Base-by-base conservation (phyloP, 2,888 invertebrate genomes). In the Gymnosoma rotundatum region DNA sequence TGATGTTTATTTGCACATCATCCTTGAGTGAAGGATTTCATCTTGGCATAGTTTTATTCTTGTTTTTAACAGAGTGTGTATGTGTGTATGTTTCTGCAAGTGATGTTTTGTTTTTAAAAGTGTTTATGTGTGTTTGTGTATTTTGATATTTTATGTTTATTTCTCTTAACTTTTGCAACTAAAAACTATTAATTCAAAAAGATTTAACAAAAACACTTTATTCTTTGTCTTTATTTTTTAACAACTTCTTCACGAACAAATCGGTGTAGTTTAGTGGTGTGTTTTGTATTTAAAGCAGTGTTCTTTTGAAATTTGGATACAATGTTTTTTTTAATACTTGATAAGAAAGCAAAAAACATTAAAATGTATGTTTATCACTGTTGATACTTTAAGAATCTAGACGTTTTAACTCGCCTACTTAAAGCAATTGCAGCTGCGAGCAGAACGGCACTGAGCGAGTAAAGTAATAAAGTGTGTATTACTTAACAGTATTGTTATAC, bases 11-110 rank as follows among this genome's bases (percentile, higher is more conserved):
- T 70, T 81, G 72, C 58, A 67, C 79, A 73, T 79, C 75, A 79
- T 83, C 79, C 83, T 83, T 83, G 79, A 72, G 70, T 61, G 48
- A 79, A 83, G 75, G 63, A 67, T 58, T 69, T 75, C 78, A 80
- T 80, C 76, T 80, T 84, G 83, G 84, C 84, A 81, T 74, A 84
- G 64, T 84, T 84, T 78, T 42, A 18, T 66, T 73, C 9, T 58
- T 2, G 18, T 18, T 48, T 52, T 18, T 18, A 18, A 9, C 8
- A 21, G 9, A 21, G 12, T 5, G 14, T 48, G n/a, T 64, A 21
- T 5, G 21, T 38, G 6, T 42, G n/a, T 4, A n/a, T 18, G 48
- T 16, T 25, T 48, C 1, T 45, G 12, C n/a, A 21, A 45, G 16
- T 48, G 45, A 48, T 14, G 6, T 48, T 48, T n/a, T 48, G 7